These are phyloP conservation scores for Staurois parvus DNA, from an alignment of 2,797 vertebrate genomes.

Conservation along the genomic window DNA sequence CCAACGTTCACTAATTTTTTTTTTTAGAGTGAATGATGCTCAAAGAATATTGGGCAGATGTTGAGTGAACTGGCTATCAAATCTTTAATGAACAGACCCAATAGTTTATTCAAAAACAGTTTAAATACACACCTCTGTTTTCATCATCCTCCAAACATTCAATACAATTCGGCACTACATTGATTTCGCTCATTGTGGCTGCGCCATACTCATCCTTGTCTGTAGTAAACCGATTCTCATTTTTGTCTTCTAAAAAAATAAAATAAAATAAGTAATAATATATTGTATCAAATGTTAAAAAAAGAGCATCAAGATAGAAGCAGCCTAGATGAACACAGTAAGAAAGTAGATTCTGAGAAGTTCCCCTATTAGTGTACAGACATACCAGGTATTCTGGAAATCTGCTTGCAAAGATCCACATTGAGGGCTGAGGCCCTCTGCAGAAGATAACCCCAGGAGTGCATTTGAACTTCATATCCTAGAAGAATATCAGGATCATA, in stretches of 20 bases:
- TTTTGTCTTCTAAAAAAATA: conserved; percentile 84
- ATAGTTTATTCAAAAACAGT: too few species aligned
- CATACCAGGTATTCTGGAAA: conserved; percentile 94
- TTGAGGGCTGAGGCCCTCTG: conserved; percentile 88
- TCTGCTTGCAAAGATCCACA: conserved; percentile 90
- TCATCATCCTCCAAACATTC: conserved; percentile 98
- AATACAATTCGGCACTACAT: conserved; percentile 90
- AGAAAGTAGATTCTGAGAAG: not conserved
- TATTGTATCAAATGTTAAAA: not conserved
- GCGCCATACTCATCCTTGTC: conserved; percentile 93
- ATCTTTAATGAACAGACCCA: too few species aligned
- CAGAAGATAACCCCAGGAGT: conserved; percentile 96
- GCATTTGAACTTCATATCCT: conserved; percentile 98
- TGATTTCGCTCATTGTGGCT: conserved; percentile 94
- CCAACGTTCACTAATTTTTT: too few species aligned
- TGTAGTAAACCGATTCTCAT: conserved; percentile 88
- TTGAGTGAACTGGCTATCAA: too few species aligned
- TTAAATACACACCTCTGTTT: conserved; percentile 84
- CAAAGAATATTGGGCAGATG: too few species aligned
- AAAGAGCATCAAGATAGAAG: not conserved
- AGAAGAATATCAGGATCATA: conserved; percentile 96
- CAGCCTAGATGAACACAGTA: too few species aligned
- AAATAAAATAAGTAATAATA: not conserved
- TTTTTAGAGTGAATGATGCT: too few species aligned
- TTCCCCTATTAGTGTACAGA: conserved; percentile 1